Conservation (phyloP, 1,140 invertebrate genomes). For the Cotesia chilonis region DNA sequence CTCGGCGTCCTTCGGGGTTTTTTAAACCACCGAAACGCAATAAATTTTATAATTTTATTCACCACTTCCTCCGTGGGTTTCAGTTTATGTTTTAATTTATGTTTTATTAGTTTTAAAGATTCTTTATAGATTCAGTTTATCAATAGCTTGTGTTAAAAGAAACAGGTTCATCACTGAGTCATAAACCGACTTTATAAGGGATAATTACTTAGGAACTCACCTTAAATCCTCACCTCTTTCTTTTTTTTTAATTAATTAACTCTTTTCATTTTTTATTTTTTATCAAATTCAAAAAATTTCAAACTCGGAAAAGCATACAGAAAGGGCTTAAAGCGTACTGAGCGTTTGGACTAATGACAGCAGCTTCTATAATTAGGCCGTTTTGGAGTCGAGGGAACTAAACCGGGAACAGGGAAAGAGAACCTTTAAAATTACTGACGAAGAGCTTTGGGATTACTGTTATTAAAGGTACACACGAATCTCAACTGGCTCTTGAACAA, state of each 20-base stretch:
- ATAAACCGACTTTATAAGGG: conserved; percentile 57
- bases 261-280: not conserved
- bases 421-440: too few species aligned
- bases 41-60: too few species aligned
- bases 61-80: not conserved
- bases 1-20: too few species aligned
- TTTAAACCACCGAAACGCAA: too few species aligned
- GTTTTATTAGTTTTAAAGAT: not conserved
- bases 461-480: too few species aligned
- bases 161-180: conserved; percentile 62
- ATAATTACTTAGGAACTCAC: conserved; percentile 61
- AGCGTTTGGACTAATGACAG: too few species aligned
- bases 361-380: too few species aligned
- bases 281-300: too few species aligned
- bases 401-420: too few species aligned
- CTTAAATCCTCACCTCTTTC: conserved; percentile 52
- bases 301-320: not conserved
- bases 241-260: not conserved
- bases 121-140: conserved; percentile 1
- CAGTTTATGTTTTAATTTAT: not conserved
- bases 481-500: too few species aligned
- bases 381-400: too few species aligned
- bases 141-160: conserved; percentile 5
- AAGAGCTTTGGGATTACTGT: too few species aligned
- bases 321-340: not conserved